Conservation (phyloP, 2,888 invertebrate species). For the Mycalesis mineus region DNA sequence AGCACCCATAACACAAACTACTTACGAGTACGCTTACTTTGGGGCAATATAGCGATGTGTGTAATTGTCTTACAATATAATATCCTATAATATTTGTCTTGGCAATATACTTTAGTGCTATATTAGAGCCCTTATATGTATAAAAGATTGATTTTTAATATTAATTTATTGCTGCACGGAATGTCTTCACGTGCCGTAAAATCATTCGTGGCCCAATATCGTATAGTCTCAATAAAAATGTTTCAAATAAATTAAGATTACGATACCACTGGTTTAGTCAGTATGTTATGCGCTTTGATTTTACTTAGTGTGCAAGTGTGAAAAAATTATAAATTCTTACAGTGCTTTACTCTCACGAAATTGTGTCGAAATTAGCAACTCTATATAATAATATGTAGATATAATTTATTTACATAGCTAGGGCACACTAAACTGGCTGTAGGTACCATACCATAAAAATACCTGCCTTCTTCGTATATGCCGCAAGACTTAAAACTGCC, state of each 20-base stretch:
- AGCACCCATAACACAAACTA: too few species aligned
- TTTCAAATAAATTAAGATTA: neutral
- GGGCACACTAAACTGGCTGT: neutral
- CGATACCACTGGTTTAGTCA: neutral
- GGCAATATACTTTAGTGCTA: too few species aligned
- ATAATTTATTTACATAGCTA: neutral
- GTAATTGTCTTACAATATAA: too few species aligned
- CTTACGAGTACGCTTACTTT: too few species aligned
- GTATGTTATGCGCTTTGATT: slow-evolving; percentile 11
- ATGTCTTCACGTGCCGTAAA: neutral
- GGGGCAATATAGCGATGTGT: too few species aligned
- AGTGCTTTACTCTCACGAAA: neutral
- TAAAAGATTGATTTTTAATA: too few species aligned
- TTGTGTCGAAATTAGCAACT: slow-evolving; percentile 1
- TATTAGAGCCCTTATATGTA: too few species aligned
- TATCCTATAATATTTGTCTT: too few species aligned
- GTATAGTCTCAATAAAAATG: neutral
- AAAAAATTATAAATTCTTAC: slow-evolving; percentile 1
- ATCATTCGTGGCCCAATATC: neutral
- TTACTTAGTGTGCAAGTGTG: slow-evolving; percentile 16
- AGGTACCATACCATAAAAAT: too few species aligned
- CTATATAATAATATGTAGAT: neutral
- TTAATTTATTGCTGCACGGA: too few species aligned
- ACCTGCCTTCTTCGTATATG: too few species aligned
- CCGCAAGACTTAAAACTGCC: too few species aligned